Conservation (phyloP, 1,140 invertebrate species). For the Phymastichus coffea region DNA sequence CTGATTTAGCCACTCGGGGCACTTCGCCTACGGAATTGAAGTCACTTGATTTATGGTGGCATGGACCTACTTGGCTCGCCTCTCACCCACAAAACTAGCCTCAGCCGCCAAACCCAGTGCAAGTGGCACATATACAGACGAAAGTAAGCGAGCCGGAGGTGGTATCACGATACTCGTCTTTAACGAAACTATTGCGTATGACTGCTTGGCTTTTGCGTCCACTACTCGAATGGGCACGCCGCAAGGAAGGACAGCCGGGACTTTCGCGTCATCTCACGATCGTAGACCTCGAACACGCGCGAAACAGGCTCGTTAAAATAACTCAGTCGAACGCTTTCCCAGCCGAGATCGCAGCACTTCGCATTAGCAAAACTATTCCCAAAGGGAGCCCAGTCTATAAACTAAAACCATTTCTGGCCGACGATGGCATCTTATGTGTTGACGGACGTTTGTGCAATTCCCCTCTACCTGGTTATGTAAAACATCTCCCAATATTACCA, state of each 20-base stretch:
- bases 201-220: neutral
- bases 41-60: neutral
- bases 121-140: too few species aligned
- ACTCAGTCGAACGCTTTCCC: neutral
- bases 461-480: neutral
- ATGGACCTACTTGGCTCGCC: neutral
- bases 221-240: neutral
- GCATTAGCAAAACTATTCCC: neutral
- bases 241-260: too few species aligned
- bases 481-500: neutral
- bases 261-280: neutral
- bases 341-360: neutral
- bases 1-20: neutral
- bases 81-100: neutral
- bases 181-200: neutral
- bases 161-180: neutral
- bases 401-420: neutral
- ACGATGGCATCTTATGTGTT: neutral
- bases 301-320: neutral
- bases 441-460: neutral
- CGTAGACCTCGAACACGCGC: neutral
- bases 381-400: neutral
- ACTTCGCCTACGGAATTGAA: neutral
- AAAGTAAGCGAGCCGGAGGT: too few species aligned
- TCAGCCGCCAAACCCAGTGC: too few species aligned